Evolutionary conservation across 1,140 invertebrate species (phyloP).

Genomic region (Dendrolimus kikuchii): DNA sequence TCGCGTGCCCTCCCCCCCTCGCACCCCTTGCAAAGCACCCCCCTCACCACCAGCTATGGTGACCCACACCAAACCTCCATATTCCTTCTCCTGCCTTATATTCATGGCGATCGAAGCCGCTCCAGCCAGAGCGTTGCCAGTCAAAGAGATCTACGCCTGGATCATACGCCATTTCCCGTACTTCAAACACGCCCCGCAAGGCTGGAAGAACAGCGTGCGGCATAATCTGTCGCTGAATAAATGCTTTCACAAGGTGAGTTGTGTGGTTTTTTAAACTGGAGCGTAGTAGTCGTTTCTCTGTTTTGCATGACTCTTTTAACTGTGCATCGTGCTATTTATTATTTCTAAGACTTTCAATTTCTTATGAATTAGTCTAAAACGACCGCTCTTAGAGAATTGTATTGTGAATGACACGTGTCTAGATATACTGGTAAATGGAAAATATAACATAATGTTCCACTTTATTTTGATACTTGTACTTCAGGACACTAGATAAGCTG

Average conservation of each 20-base stretch:
- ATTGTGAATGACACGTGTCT: no score
- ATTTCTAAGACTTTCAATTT: no score
- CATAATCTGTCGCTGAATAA: slow-evolving; percentile 97
- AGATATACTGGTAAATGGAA: no score
- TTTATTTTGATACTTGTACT: no score
- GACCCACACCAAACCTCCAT: slow-evolving; percentile 91
- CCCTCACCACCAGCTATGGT: slow-evolving; percentile 40
- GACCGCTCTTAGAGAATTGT: no score
- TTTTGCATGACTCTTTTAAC: no score
- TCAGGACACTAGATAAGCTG: no score
- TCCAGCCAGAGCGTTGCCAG: slow-evolving; percentile 88
- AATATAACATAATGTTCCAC: no score
- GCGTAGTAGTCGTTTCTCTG: not conserved
- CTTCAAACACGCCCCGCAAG: slow-evolving; percentile 95
- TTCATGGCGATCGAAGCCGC: slow-evolving; percentile 98
- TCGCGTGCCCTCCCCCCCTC: slow-evolving; percentile 50
- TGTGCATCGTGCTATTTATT: no score
- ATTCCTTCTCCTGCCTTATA: slow-evolving; percentile 95
- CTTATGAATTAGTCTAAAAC: no score
- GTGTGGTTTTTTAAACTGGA: not conserved
- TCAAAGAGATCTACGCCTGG: slow-evolving; percentile 99
- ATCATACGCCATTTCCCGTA: slow-evolving; percentile 97
- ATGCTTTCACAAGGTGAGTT: slow-evolving; percentile 93
- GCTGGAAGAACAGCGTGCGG: slow-evolving; percentile 98
- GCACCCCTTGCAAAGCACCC: slow-evolving; percentile 53